phyloP scores from a whole-genome alignment of 1,140 invertebrate genomes.

The Orius laevigatus region DNA sequence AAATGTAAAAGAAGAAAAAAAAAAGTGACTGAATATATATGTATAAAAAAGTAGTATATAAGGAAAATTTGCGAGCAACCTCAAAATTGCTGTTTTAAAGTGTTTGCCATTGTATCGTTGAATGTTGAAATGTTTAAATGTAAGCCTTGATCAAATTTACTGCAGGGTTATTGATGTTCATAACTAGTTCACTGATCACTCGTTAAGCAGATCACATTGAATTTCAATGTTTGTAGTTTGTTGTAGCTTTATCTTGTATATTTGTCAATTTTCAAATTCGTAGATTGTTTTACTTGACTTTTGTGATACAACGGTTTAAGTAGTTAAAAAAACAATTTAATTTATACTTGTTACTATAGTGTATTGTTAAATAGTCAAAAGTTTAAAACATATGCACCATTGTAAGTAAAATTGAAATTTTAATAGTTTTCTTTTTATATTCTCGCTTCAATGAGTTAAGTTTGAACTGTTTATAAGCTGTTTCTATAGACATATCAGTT shows the following conservation, averaged over 20 bases:
- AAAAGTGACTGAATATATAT: too few species aligned
- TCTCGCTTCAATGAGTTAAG: not conserved
- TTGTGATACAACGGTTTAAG: not conserved
- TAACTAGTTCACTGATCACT: constrained; percentile 1
- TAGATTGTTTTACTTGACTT: not conserved
- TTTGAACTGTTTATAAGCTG: not conserved
- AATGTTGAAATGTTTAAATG: not conserved
- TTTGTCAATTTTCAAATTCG: not conserved
- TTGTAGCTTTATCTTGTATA: not conserved
- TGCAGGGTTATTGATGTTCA: constrained; percentile 5
- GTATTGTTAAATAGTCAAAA: constrained; percentile 1
- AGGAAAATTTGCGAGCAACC: too few species aligned
- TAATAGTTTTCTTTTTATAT: not conserved
- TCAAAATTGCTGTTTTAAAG: not conserved
- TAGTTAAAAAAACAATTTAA: not conserved
- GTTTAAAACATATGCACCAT: not conserved
- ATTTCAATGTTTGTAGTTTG: not conserved
- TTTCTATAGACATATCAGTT: constrained; percentile 9
- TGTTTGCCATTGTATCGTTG: not conserved
- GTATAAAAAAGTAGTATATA: too few species aligned
- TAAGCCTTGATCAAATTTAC: constrained; percentile 5
- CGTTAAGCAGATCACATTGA: not conserved
- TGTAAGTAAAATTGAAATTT: not conserved
- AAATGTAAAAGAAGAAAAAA: not conserved
- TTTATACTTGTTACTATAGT: not conserved